Evolutionary conservation across 2,797 vertebrate species (phyloP).

Genomic region (Pteronotus mesoamericanus): DNA sequence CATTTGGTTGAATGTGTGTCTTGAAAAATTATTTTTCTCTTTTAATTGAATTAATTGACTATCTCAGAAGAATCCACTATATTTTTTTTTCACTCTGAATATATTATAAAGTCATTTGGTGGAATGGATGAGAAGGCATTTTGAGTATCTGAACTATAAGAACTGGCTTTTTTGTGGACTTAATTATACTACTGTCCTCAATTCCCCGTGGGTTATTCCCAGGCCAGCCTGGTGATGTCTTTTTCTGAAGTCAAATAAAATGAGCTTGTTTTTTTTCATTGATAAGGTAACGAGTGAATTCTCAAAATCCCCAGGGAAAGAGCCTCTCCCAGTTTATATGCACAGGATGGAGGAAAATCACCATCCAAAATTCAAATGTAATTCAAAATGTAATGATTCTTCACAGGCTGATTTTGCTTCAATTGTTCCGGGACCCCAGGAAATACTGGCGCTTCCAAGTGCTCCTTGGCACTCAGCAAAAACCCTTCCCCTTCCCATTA

Average conservation of each 20-base stretch:
- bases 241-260: slow-evolving; percentile 71
- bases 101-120: slow-evolving; percentile 80
- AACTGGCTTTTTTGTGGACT: slow-evolving; percentile 82
- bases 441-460: neutral
- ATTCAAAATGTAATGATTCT: neutral
- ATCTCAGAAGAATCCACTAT: slow-evolving; percentile 80
- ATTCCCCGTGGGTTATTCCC: slow-evolving; percentile 79
- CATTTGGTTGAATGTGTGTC: slow-evolving; percentile 77
- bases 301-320: neutral
- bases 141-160: slow-evolving; percentile 81
- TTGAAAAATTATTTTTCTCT: slow-evolving; percentile 84
- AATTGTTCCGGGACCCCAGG: neutral
- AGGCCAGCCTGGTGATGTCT: slow-evolving; percentile 77
- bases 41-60: slow-evolving; percentile 86
- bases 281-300: neutral
- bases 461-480: neutral
- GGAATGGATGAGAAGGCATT: slow-evolving; percentile 81
- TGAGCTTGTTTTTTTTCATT: neutral
- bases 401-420: neutral
- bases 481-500: neutral
- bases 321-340: neutral
- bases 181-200: slow-evolving; percentile 84
- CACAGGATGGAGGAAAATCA: neutral
- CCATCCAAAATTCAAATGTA: neutral
- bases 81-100: slow-evolving; percentile 80